Evolutionary conservation across 2,888 invertebrate species (phyloP), one percentile per base, ranked within the genome.

Genomic region (Hirtodrosophila duncani): DNA sequence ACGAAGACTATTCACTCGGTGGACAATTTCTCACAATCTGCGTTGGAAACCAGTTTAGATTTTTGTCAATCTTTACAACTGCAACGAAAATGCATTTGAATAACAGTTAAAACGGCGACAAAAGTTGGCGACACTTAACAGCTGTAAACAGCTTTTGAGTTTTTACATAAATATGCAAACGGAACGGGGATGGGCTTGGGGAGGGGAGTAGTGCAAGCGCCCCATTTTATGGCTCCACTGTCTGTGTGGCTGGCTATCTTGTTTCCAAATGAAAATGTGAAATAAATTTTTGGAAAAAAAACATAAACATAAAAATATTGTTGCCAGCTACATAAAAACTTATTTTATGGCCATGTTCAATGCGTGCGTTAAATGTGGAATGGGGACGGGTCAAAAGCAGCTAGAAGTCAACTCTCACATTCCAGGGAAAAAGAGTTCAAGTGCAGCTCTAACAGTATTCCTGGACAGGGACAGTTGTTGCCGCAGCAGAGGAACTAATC

Each of bases 91-190:
- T 49, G 69, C 75, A 66, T 70, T 74, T 60, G 55, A 67, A 51
- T 64, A 64, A 71, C 64, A 58, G 62, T 70, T 67, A 61, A 63
- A 46, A 51, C 30, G 34, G 62, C 38, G 41, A 69, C 67, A 63
- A 74, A 61, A 61, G 44, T 67, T 75, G 77, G 77, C 71, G 77
- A 79, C 80, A 72, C 51, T 79, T 72, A 75, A 71, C 62, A 56
- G 64, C 79, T 52, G 20, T 61, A 66, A 78, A 69, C 33, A 41
- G 51, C 49, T 51, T 63, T 31, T 39, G 26, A 23, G 37, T 38
- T 37, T 34, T 41, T 24, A 41, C 14, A 29, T 23, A 49, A 31
- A 38, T 36, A 36, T 36, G 34, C 34, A 36, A 36, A 14, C 34
- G 34, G 34, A 36, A 36, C n/a, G n/a, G n/a, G n/a, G n/a, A n/a